Evolutionary conservation across 1,140 invertebrate species (phyloP), one percentile per base, ranked within the genome.

Genomic region (Hormaphis cornu): DNA sequence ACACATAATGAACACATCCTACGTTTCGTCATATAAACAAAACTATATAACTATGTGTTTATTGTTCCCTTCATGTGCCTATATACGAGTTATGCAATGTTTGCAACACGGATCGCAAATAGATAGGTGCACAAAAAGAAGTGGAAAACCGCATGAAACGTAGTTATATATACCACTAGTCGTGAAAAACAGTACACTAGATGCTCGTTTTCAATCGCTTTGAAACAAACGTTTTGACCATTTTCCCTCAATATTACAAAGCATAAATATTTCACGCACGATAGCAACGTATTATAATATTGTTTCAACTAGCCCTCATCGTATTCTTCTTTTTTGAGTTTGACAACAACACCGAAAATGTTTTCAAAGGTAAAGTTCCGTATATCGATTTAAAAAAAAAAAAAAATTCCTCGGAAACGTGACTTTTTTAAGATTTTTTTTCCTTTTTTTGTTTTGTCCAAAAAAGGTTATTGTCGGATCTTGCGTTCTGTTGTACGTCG

Each of bases 101-200:
- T 66, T 66, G 61, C 61, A 50, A 66, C 61, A 66, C 8, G 16
- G 3, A 33, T 14, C 12, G 14, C 16, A n/a, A n/a, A n/a, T 16
- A n/a, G 8, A 8, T n/a, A 8, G 12, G 42, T 46, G 42, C 0
- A 26, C 20, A 44, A 66, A 50, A 66, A 66, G 61, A 50, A 66
- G 61, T 66, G 61, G 61, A 66, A 33, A n/a, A 66, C 44, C 50
- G 28, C 7, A 9, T 3, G 42, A 28, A 22, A 66, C 44, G 28
- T 24, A 58, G 33, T 48, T 66, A 66, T 66, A 66, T 66, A 66
- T 48, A 66, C 6, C 44, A 28, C 50, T 50, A 12, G 12, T 30
- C 44, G 42, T 2, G 24, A 18, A 20, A 18, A 18, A 12, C 28
- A 24, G n/a, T 50, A 66, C 61, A 50, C 20, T 33, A 16, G 42